These are phyloP conservation scores for Stichodactyla helianthus DNA, from an alignment of 64 coral and sea anemone genomes.

Conservation along the genomic window DNA sequence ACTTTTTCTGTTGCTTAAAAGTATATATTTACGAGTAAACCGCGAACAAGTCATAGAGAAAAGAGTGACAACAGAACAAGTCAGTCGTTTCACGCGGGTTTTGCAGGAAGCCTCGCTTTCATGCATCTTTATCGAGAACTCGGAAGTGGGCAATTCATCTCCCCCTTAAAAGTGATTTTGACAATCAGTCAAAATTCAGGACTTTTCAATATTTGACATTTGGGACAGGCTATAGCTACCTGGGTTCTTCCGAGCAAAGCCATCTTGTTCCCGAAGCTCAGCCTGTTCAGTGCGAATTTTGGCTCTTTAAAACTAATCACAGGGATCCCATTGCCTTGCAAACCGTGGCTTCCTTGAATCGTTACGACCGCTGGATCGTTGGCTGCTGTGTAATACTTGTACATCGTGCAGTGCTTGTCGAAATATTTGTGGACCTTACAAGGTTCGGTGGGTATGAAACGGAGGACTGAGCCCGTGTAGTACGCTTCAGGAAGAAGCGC, in stretches of 20 bases:
- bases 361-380: slow-evolving; percentile 29
- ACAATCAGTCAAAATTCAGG: too few relatives aligned
- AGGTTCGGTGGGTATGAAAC: background rate
- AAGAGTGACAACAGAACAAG: too few relatives aligned
- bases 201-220: background rate
- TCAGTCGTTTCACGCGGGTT: too few relatives aligned
- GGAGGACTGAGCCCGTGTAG: slow-evolving; percentile 37
- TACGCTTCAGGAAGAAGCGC: slow-evolving; percentile 51
- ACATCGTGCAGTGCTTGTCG: slow-evolving; percentile 39
- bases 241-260: slow-evolving; percentile 3
- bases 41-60: too few relatives aligned
- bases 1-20: too few relatives aligned
- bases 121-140: too few relatives aligned
- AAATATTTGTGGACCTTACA: slow-evolving; percentile 19
- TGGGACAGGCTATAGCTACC: background rate
- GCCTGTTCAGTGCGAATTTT: background rate
- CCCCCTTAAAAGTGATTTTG: too few relatives aligned
- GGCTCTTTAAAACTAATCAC: background rate
- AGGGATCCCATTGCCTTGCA: background rate
- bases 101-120: too few relatives aligned
- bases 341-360: background rate
- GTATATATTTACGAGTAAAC: too few relatives aligned
- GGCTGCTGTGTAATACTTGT: slow-evolving; percentile 26
- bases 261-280: background rate
- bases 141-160: too few relatives aligned